Percentiles rank a stretch among this genome's conserved stretches.
Evolutionary conservation across 1,140 invertebrate genomes (phyloP).

Genomic region (Bombus huntii): DNA sequence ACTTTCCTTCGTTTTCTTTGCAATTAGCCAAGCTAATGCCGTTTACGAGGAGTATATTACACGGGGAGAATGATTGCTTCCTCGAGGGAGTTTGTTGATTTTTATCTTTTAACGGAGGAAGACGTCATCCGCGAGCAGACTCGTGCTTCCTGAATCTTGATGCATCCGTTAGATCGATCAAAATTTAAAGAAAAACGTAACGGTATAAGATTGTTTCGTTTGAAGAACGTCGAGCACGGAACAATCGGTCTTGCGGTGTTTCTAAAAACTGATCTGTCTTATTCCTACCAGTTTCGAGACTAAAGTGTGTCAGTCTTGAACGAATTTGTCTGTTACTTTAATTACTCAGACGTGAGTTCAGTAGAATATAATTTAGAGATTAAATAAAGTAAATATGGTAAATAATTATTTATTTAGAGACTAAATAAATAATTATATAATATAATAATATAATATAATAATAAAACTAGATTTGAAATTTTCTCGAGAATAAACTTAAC

Average conservation of each 20-base stretch:
- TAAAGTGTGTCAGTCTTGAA: not conserved
- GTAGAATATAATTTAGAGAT: not conserved
- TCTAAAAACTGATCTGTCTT: not conserved
- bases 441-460: too few relatives aligned
- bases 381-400: not conserved
- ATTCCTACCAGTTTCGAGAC: not conserved
- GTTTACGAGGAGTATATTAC: not conserved
- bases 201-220: not conserved
- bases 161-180: conserved; percentile 12
- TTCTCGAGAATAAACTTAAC: too few relatives aligned
- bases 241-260: not conserved
- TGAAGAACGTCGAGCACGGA: not conserved
- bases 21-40: too few relatives aligned
- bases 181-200: not conserved
- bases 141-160: not conserved
- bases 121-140: not conserved
- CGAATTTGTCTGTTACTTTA: not conserved
- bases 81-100: not conserved
- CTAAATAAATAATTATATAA: too few relatives aligned
- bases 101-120: not conserved
- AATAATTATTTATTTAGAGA: not conserved
- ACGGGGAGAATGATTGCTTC: not conserved
- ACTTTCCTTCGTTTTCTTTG: too few relatives aligned
- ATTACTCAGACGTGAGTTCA: fast-evolving
- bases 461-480: too few relatives aligned